Evolutionary conservation across 2,888 invertebrate genomes (phyloP), one percentile per base, ranked within the genome.

Genomic region (Clitarchus hookeri): DNA sequence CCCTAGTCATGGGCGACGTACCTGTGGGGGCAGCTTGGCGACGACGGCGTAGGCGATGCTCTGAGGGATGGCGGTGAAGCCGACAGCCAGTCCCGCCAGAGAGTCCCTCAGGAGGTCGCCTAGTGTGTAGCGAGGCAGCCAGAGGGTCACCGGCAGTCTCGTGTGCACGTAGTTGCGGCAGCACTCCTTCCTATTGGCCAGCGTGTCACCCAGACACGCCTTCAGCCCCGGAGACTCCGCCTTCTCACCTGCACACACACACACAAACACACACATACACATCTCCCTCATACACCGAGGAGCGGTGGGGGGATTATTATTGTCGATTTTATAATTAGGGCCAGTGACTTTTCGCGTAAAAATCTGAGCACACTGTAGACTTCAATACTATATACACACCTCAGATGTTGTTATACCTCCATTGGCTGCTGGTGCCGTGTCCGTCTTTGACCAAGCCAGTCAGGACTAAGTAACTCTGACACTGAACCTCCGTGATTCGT

Each of bases 41-140:
- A 97, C 94, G 8, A 94, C 93, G 0, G 96, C 96, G 89, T 96
- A 96, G 0, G 97, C 97, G 86, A 97, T 96, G 4, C 96, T 96
- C 92, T 97, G 97, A 0, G 97, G 96, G 89, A 97, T 96, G 23
- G 95, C 95, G 0, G 97, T 97, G 8, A 97, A 91, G 0, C 92
- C 92, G 6, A 93, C 97, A 0, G 97, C 97, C 82, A 97, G 91
- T 89, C 98, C 98, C 27, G 98, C 98, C 86, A 98, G 94, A 86
- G 95, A 91, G 90, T 98, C 98, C 87, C 96, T 94, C 83, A 96
- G 90, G n/a, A 97, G 91, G 90, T 93, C 94, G 85, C 93, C 92
- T 80, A 93, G 90, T 88, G 93, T 94, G 92, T 97, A 97, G 23
- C 92, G 92, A 0, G 96, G 96, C 87, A 96, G 91, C 97, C 97